Base-by-base conservation (phyloP, 1,140 invertebrate species). In the Amyelois transitella region DNA sequence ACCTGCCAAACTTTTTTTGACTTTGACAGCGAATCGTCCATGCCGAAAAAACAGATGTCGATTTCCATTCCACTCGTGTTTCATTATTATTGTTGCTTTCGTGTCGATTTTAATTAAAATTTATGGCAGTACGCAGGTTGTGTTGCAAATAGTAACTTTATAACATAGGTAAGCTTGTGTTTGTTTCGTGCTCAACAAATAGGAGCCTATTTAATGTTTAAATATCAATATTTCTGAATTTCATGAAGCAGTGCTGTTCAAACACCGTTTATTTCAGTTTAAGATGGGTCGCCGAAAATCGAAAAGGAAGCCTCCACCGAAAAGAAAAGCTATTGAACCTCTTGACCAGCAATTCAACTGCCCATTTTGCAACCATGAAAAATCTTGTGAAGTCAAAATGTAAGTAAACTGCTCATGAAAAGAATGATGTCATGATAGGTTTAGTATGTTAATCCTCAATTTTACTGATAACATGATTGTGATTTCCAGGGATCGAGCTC, bases 371-470 rank as follows among this genome's bases (percentile, higher is more conserved):
- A 99, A 99, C 89, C 98, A 99, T 79, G 98, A 99, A 88, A 98
- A 97, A 72, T 98, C 97, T 0, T 99, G 99, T 89, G 98, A 99
- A 91, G 98, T 99, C 38, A 99, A 99, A 93, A 97, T 99, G 98
- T 99, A 91, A 92, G 93, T 91, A 53, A 25, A 1, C 43, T 54
- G 20, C 32, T 5, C 3, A 21, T 48, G 19, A 45, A 12, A 48
- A n/a, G n/a, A n/a, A 38, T 22, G 18, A 19, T n/a, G 12, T 44
- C 49, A 44, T 47, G 25, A 59, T 47, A 20, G 24, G 18, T 48
- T 50, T 14, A 17, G 7, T 61, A 63, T 58, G 19, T 60, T 18
- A 8, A 24, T n/a, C n/a, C n/a, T n/a, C n/a, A 6, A n/a, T 57
- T 54, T 38, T 45, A n/a, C 5, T 19, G 3, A 6, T 28, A 45